Percentiles rank a stretch among this genome's conserved stretches.
Evolutionary conservation across 2,797 vertebrate genomes (phyloP).

Genomic region (Parotocinclus haroldoi): DNA sequence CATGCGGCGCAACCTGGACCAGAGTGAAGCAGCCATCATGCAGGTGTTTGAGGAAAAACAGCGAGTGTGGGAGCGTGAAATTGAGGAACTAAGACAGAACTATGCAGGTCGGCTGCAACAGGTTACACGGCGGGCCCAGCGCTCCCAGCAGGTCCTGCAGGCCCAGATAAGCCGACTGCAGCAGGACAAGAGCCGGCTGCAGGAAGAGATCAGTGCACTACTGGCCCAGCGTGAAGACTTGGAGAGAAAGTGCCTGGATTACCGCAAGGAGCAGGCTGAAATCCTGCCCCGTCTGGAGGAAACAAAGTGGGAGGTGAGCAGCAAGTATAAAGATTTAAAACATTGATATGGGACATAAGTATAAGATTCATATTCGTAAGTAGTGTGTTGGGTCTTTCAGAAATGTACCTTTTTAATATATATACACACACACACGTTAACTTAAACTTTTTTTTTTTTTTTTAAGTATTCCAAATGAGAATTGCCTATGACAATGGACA

Average conservation of each 20-base stretch:
- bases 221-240: conserved; percentile 91
- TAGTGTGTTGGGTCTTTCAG: too few species aligned
- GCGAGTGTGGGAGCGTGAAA: conserved; percentile 93
- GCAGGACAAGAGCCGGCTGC: conserved; percentile 95
- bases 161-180: conserved; percentile 90
- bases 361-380: too few species aligned
- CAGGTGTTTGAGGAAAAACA: conserved; percentile 98
- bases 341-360: too few species aligned
- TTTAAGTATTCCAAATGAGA: too few species aligned
- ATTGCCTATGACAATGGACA: too few species aligned
- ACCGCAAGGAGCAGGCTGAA: conserved; percentile 96
- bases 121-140: conserved; percentile 90
- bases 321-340: too few species aligned
- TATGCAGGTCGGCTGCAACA: conserved; percentile 93
- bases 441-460: too few species aligned
- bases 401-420: too few species aligned
- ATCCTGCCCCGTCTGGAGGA: conserved; percentile 96
- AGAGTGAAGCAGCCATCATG: conserved; percentile 93
- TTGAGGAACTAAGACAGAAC: conserved; percentile 94
- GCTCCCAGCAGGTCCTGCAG: conserved; percentile 92
- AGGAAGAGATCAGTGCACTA: conserved; percentile 89
- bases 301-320: conserved; percentile 97
- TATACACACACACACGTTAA: too few species aligned
- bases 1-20: conserved; percentile 93
- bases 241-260: conserved; percentile 93